Base-by-base conservation (phyloP, 2,888 invertebrate genomes). In the Nycteola revayana region DNA sequence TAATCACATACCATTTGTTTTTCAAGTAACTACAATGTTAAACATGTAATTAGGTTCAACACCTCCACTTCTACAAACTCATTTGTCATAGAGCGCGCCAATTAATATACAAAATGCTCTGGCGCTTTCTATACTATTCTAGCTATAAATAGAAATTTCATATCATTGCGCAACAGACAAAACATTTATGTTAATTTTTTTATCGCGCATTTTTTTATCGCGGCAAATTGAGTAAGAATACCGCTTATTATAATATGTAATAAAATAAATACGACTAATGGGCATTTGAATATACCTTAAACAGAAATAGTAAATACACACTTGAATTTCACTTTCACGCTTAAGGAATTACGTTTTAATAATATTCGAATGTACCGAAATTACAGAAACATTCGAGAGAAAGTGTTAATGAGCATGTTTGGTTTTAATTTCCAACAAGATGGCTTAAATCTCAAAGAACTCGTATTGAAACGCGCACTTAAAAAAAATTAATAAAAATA, bases 331-430 rank as follows among this genome's bases (percentile, higher is more conserved):
- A 76, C 78, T 75, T 69, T 69, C 60, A 52, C 66, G 60, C 54
- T 71, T 69, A 69, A 71, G 64, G 68, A 72, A 70, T 63, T 53
- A 67, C 73, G 65, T 74, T 77, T 66, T 65, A 71, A 72, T 75
- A 75, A 71, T 73, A 63, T 64, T 58, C 49, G 68, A 70, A 70
- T 68, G 61, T 76, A 78, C 78, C 79, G 77, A 82, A 78, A 80
- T 76, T 65, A 59, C 79, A 77, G 82, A 78, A 80, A 77, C 66
- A 59, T 55, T 48, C 40, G 45, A 68, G 84, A 66, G 86, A 86
- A 86, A 86, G 86, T 71, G 61, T 63, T 81, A 81, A 85, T 81
- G 75, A 75, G 68, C 57, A 67, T 74, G 64, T 66, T 68, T 68
- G 75, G 69, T 81, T 79, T 81, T 80, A 76, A 82, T 79, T 78